Evolutionary conservation across 2,888 invertebrate species (phyloP), one percentile per base, ranked within the genome.

Genomic region (Antheraea assamensis): DNA sequence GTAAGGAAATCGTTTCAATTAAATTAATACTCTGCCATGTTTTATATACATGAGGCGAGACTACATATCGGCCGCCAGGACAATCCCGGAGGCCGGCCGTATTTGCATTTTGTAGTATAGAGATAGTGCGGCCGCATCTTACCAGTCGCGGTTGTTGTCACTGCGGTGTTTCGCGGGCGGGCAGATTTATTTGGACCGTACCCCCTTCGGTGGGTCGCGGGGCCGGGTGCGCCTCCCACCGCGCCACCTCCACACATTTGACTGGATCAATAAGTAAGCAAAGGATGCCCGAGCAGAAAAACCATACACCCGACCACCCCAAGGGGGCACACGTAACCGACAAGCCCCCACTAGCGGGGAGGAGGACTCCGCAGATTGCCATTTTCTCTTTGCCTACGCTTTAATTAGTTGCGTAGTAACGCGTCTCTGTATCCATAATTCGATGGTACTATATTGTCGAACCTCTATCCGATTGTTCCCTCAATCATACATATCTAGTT

Each of bases 221-320:
- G 91, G 90, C 79, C 86, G 90, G 92, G 91, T 88, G 90, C 85
- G 86, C 93, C 91, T 90, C 91, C 93, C 93, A 91, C 92, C 90
- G 90, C 92, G 92, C 92, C 92, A 92, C 94, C 93, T 94, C 94
- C 95, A 93, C 93, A 95, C 95, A 95, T 95, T 95, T 95, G 95
- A 95, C 95, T 95, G 95, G 95, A 95, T 95, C 95, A 95, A 95
- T 95, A 95, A 95, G 95, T 95, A 95, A 95, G 95, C 95, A 95
- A 95, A 95, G 95, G 95, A 95, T 95, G 95, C 94, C 95, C 94
- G 95, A 95, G 95, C 92, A 95, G 95, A 95, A 95, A 95, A 95
- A 95, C 95, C 95, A 95, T 94, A 94, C 94, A 94, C 94, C 94
- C 94, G 89, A 91, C 93, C 93, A 92, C 93, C 94, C 93, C 87